These are phyloP conservation scores for Thymallus thymallus DNA, from an alignment of 2,113 vertebrate genomes.

Conservation along the genomic window DNA sequence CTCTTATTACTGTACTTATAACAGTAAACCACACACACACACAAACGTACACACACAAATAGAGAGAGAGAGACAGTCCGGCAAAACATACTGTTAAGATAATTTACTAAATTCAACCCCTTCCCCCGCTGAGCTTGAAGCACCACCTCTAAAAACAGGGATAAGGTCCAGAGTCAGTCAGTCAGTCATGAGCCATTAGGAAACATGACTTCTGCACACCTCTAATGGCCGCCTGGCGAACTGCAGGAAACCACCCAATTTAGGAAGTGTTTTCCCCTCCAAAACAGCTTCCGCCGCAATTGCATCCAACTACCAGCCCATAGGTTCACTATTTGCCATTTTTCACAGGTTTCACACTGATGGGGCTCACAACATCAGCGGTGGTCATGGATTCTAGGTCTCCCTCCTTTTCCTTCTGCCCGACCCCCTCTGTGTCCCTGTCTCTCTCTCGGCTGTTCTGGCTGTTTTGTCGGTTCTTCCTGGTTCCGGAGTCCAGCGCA, in stretches of 20 bases:
- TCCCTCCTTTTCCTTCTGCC: background rate
- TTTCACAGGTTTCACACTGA: background rate
- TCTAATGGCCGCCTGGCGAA: background rate
- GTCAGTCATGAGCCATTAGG: background rate
- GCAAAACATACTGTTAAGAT: background rate
- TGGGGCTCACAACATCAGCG: too few species aligned
- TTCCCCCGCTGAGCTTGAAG: background rate
- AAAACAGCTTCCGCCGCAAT: background rate
- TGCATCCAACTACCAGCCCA: conserved; percentile 6
- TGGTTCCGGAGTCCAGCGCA: conserved; percentile 46
- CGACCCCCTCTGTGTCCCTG: background rate
- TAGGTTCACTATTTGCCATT: conserved; percentile 15
- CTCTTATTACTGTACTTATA: too few species aligned
- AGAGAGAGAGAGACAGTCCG: background rate
- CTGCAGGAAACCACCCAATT: background rate
- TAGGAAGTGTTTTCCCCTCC: background rate
- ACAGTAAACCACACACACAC: background rate
- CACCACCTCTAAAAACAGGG: background rate
- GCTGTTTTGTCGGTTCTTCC: conserved; percentile 65
- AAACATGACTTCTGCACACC: background rate
- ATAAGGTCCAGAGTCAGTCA: background rate
- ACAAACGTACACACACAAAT: background rate
- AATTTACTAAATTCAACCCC: background rate
- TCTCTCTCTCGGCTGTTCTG: conserved; percentile 6
- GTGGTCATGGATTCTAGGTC: background rate